phyloP scores from a whole-genome alignment of 2,888 invertebrate species.

The Aleiodes leptofemur region DNA sequence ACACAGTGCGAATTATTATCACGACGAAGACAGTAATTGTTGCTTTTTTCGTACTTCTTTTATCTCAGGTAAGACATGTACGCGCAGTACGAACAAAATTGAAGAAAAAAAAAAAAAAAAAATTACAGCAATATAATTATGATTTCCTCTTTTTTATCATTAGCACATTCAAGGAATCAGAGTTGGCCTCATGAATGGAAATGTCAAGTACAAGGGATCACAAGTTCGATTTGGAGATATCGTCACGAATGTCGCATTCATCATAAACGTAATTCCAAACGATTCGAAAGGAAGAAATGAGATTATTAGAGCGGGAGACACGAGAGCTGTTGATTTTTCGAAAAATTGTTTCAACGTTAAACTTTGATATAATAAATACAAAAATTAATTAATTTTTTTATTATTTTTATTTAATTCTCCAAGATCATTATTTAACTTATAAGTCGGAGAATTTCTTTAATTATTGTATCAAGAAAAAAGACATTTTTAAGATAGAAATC shows the following conservation, averaged over 20 bases:
- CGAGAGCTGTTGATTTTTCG: no score
- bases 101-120: not conserved
- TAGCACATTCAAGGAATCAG: conserved; percentile 41
- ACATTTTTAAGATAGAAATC: no score
- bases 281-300: not conserved
- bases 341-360: no score
- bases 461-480: no score
- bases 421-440: no score
- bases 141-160: not conserved
- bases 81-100: not conserved
- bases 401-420: no score
- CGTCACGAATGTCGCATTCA: conserved; percentile 47
- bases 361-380: no score
- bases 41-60: no score
- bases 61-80: no score
- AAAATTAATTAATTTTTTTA: not conserved
- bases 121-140: conserved; percentile 5
- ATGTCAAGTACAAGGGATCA: conserved; percentile 44
- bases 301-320: not conserved
- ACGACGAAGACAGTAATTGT: no score
- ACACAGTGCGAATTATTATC: no score
- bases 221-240: conserved; percentile 47
- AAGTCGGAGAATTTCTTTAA: no score
- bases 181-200: conserved; percentile 52
- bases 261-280: conserved; percentile 46